Conservation (phyloP, 2,888 invertebrate genomes). For the Branchellion lobata region DNA sequence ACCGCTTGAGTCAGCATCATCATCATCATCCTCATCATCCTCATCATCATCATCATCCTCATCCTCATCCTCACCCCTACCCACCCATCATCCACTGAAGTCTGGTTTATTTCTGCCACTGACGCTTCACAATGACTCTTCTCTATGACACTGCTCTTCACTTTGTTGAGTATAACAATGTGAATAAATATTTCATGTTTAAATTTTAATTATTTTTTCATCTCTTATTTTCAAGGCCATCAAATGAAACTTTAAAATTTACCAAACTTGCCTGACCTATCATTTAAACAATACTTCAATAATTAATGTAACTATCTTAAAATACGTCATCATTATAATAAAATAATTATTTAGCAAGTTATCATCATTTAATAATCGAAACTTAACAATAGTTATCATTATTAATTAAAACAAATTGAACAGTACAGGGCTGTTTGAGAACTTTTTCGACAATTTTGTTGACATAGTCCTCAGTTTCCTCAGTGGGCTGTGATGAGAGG, state of each 20-base stretch:
- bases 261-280: no score
- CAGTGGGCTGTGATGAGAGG: conserved; percentile 67
- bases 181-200: no score
- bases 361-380: no score
- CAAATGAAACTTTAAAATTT: no score
- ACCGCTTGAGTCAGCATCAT: not conserved
- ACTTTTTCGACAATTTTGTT: conserved; percentile 77
- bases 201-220: no score
- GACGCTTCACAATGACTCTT: conserved; percentile 74
- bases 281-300: no score
- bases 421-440: conserved; percentile 74
- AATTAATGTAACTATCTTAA: no score
- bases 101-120: conserved; percentile 67
- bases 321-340: no score
- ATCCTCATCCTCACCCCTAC: not conserved
- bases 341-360: no score
- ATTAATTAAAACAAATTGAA: not conserved
- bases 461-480: conserved; percentile 72
- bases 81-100: conserved; percentile 57
- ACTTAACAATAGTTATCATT: not conserved
- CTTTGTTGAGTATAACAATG: conserved; percentile 44
- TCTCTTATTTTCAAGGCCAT: no score
- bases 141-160: conserved; percentile 70
- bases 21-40: not conserved
- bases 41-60: not conserved